phyloP scores from a whole-genome alignment of 2,797 vertebrate species.

The Sebastes elongatus region DNA sequence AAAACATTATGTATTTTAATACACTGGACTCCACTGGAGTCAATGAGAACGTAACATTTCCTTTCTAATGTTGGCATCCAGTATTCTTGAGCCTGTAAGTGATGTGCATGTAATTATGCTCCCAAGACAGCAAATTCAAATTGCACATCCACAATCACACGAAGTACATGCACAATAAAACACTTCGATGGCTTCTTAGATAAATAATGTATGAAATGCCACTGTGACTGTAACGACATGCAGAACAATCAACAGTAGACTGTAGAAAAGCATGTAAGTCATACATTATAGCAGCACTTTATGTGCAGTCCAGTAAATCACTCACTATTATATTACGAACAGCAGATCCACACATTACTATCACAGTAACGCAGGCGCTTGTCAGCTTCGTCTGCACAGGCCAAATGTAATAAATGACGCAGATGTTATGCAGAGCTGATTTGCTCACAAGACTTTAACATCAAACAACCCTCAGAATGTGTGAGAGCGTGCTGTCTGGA shows the following conservation, averaged over 20 bases:
- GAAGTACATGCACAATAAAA: background rate
- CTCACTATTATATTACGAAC: background rate
- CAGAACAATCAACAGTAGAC: background rate
- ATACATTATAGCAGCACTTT: background rate
- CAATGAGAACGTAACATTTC: background rate
- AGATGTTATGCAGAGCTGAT: conserved; percentile 1
- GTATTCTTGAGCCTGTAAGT: background rate
- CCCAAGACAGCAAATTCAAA: background rate
- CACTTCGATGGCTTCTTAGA: background rate
- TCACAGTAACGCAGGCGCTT: background rate
- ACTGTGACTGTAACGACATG: background rate
- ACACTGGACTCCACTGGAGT: background rate
- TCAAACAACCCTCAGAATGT: background rate
- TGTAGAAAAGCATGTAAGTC: background rate
- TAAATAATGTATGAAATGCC: conserved; percentile 6
- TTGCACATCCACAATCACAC: background rate
- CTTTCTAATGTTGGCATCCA: background rate
- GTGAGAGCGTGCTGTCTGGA: conserved; percentile 2
- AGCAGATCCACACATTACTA: background rate
- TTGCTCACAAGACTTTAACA: background rate
- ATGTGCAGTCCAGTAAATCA: background rate
- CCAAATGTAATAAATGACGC: background rate
- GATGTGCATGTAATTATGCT: background rate
- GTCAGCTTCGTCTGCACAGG: background rate
- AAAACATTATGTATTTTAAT: background rate